These are phyloP conservation scores for Apocrypta bakeri DNA, from an alignment of 1,140 invertebrate genomes.

Conservation along the genomic window DNA sequence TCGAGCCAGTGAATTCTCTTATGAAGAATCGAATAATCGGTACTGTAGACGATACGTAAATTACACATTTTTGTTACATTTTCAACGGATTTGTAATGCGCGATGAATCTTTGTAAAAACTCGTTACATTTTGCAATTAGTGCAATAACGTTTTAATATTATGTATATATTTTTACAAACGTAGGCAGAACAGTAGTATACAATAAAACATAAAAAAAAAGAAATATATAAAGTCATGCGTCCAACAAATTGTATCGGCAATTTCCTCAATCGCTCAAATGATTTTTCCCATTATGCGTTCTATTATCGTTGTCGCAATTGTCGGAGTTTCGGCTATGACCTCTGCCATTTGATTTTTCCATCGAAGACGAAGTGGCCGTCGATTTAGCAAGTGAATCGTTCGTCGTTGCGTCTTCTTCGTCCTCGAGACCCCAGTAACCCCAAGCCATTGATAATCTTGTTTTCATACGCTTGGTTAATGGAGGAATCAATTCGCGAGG, in stretches of 20 bases:
- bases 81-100: too few species aligned
- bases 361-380: constrained; percentile 5
- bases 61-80: too few species aligned
- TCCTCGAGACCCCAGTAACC: constrained; percentile 59
- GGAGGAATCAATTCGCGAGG: constrained; percentile 93
- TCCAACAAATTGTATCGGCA: background rate
- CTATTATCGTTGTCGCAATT: background rate
- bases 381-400: constrained; percentile 8
- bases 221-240: background rate
- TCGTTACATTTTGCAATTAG: constrained; percentile 2
- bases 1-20: too few species aligned
- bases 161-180: constrained; percentile 35
- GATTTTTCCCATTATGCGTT: background rate
- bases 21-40: too few species aligned
- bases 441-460: constrained; percentile 70
- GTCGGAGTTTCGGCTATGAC: background rate
- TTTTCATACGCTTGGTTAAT: constrained; percentile 84
- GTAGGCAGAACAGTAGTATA: constrained; percentile 31
- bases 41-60: too few species aligned
- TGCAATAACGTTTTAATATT: constrained; percentile 6
- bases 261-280: constrained; percentile 9
- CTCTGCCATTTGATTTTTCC: constrained; percentile 16
- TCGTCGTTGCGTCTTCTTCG: constrained; percentile 38
- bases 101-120: background rate
- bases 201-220: constrained; percentile 30